Conservation (phyloP, 2,113 vertebrate genomes). For the Psettodes erumei region DNA sequence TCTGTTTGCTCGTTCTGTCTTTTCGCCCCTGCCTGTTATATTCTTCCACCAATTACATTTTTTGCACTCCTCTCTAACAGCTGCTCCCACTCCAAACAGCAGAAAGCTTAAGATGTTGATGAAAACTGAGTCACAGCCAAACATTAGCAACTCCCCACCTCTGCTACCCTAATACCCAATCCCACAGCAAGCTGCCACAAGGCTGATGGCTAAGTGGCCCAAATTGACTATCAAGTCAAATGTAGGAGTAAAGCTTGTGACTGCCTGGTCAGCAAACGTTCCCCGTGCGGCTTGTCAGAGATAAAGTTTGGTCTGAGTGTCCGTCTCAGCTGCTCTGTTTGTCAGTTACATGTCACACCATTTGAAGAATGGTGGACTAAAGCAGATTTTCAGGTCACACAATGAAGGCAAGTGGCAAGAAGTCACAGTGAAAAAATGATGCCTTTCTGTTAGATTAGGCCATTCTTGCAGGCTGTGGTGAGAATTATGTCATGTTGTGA, state of each 20-base stretch:
- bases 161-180: conserved; percentile 14
- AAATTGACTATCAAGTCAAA: conserved; percentile 4
- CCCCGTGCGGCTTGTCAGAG: background rate
- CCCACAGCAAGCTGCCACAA: conserved; percentile 24
- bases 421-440: background rate
- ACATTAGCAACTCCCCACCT: conserved; percentile 24
- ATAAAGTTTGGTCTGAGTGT: background rate
- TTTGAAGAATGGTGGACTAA: background rate
- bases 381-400: background rate
- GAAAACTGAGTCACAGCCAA: conserved; percentile 15
- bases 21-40: background rate
- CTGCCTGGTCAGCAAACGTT: background rate
- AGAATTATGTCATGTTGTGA: background rate
- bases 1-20: background rate
- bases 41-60: background rate
- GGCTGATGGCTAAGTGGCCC: background rate
- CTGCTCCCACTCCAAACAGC: conserved; percentile 10
- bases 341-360: background rate
- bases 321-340: background rate
- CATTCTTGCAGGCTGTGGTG: background rate
- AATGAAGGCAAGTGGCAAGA: background rate
- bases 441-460: background rate
- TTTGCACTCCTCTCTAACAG: background rate
- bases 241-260: background rate
- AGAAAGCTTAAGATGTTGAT: conserved; percentile 18